A percentile compares a stretch with the other conserved stretches of the same genome.
phyloP scores from a whole-genome alignment of 2,888 invertebrate species.

The Boloria euphrosyne region DNA sequence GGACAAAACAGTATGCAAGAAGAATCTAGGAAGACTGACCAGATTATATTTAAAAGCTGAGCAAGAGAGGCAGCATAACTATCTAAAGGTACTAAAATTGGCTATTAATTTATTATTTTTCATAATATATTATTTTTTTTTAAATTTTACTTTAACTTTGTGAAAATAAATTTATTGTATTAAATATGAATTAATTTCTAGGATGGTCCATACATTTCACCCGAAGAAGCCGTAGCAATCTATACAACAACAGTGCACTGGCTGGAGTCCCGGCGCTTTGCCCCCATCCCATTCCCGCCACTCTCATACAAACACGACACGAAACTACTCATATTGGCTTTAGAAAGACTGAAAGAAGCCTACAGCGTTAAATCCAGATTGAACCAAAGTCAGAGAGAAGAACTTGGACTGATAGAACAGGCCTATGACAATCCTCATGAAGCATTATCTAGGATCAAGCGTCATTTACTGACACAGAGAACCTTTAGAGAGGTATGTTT shows the following conservation, averaged over 20 bases:
- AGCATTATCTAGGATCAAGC: conserved; percentile 98
- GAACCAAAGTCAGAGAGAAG: conserved; percentile 99
- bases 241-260: conserved; percentile 99
- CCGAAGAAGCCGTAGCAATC: conserved; percentile 99
- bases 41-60: conserved; percentile 98
- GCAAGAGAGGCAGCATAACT: conserved; percentile 99
- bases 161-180: not conserved
- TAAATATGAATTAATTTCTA: conserved; percentile 46
- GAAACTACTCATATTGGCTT: conserved; percentile 96
- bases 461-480: conserved; percentile 98
- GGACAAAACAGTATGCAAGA: conserved; percentile 99
- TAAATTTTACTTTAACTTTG: too few species aligned
- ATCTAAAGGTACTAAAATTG: conserved; percentile 88
- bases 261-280: conserved; percentile 98
- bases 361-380: conserved; percentile 98
- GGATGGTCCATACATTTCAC: conserved; percentile 99
- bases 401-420: conserved; percentile 98
- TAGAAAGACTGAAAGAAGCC: conserved; percentile 98
- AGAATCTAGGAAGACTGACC: conserved; percentile 98
- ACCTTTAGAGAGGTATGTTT: conserved; percentile 95
- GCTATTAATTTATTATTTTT: not conserved
- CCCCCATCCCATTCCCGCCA: conserved; percentile 99
- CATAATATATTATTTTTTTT: not conserved
- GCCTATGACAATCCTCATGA: conserved; percentile 99
- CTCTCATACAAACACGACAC: conserved; percentile 99